These are phyloP conservation scores for Glaucidium brasilianum DNA, from an alignment of 2,113 vertebrate species.

Conservation along the genomic window DNA sequence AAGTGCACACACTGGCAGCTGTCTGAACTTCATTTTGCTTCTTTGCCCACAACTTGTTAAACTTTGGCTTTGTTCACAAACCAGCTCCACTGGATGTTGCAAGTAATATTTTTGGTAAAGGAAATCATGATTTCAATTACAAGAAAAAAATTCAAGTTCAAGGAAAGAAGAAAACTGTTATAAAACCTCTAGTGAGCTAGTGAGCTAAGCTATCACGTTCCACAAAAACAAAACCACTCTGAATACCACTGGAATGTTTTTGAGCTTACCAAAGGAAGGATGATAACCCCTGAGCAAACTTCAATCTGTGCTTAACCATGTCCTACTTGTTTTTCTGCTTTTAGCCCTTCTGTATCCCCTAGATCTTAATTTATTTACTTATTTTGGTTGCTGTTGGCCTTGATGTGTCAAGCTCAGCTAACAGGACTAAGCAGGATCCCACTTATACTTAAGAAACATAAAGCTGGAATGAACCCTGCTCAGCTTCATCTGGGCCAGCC, in stretches of 20 bases:
- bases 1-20: not conserved
- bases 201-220: not conserved
- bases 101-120: slow-evolving; percentile 4
- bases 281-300: not conserved
- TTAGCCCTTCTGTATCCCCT: not conserved
- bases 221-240: not conserved
- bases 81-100: not conserved
- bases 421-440: not conserved
- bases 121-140: not conserved
- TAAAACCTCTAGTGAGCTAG: not conserved
- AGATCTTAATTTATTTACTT: slow-evolving; percentile 3
- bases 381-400: not conserved
- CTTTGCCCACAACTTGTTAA: not conserved
- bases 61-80: slow-evolving; percentile 31
- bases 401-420: not conserved
- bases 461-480: not conserved
- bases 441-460: not conserved
- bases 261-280: not conserved
- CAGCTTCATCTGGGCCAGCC: not conserved
- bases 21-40: not conserved
- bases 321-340: not conserved
- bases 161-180: not conserved
- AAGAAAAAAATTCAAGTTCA: not conserved
- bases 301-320: not conserved
- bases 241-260: not conserved